These are phyloP conservation scores for Lamellibrachia satsuma DNA, from an alignment of 2,888 invertebrate species.

Conservation along the genomic window DNA sequence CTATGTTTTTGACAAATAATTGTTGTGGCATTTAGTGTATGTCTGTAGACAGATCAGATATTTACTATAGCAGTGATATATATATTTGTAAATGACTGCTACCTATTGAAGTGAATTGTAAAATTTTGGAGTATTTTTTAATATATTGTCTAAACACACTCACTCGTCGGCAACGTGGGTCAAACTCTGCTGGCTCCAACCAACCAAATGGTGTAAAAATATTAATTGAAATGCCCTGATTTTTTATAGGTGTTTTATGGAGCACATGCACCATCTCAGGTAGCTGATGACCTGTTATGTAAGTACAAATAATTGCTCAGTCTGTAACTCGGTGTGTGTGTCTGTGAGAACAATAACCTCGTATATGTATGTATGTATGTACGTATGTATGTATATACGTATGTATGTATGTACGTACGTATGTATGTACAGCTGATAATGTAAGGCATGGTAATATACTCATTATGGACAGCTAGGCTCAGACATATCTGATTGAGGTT, in stretches of 20 bases:
- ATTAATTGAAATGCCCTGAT: neutral
- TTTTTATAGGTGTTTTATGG: slow-evolving; percentile 49
- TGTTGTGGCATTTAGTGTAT: too few species aligned
- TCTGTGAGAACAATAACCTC: neutral
- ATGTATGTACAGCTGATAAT: too few species aligned
- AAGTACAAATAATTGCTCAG: slow-evolving; percentile 28
- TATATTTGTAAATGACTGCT: neutral
- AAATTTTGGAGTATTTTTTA: neutral
- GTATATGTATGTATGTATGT: neutral
- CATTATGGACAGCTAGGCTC: too few species aligned
- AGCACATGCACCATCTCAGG: slow-evolving; percentile 59
- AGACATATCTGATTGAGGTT: too few species aligned
- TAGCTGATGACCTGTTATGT: slow-evolving; percentile 60
- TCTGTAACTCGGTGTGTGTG: neutral
- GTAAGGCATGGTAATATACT: too few species aligned
- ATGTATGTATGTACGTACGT: too few species aligned
- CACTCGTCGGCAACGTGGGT: too few species aligned
- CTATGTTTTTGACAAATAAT: too few species aligned
- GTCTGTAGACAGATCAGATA: neutral
- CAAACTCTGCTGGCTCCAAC: too few species aligned
- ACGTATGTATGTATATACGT: too few species aligned
- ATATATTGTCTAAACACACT: neutral
- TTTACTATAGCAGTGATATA: neutral
- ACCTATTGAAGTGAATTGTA: neutral
- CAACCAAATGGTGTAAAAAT: too few species aligned